A percentile compares a stretch with the other conserved stretches of the same genome.
These are phyloP conservation scores for Jaculus jaculus DNA, from an alignment of 2,113 vertebrate species.

Conservation along the genomic window DNA sequence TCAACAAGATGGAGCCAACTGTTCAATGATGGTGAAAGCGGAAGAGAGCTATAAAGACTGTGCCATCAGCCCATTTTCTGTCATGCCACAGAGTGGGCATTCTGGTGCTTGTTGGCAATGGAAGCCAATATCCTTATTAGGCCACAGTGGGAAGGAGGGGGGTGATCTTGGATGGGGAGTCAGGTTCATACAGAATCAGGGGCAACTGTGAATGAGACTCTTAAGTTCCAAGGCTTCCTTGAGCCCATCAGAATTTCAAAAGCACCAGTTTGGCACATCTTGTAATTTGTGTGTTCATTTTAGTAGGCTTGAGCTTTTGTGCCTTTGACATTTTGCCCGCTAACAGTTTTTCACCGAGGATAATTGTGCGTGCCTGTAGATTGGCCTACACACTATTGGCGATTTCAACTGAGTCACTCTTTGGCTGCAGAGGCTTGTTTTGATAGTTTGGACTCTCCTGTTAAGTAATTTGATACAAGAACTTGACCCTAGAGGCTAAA, in stretches of 20 bases:
- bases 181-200: conserved; percentile 23
- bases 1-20: neutral
- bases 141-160: neutral
- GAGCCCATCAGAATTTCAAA: conserved; percentile 40
- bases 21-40: conserved; percentile 30
- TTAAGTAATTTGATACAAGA: conserved; percentile 21
- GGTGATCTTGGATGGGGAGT: neutral
- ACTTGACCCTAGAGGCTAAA: neutral
- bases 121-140: neutral
- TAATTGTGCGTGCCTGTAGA: neutral
- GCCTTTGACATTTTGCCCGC: neutral
- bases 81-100: neutral
- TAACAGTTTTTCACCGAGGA: conserved; percentile 35
- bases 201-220: neutral
- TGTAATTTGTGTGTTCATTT: neutral
- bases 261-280: neutral
- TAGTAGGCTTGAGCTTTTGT: conserved; percentile 23
- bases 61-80: conserved; percentile 12
- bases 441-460: conserved; percentile 21
- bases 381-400: neutral
- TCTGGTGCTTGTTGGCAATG: neutral
- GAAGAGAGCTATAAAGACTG: conserved; percentile 34
- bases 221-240: conserved; percentile 34
- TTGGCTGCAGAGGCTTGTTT: conserved; percentile 31
- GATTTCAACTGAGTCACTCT: neutral